Evolutionary conservation across 2,888 invertebrate genomes (phyloP).

Genomic region (Uropetala carovei): DNA sequence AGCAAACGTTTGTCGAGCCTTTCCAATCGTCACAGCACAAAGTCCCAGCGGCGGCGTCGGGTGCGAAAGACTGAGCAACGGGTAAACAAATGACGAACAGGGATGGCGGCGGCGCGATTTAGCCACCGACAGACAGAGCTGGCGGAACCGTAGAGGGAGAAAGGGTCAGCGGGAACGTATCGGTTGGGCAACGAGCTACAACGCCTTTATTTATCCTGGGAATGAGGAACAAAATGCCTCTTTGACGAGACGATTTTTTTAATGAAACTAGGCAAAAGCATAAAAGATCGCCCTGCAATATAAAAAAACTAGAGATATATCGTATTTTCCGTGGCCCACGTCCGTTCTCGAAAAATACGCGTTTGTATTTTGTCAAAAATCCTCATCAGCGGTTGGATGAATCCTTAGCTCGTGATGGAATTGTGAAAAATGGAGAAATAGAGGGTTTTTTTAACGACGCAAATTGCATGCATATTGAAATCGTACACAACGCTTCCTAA

Average conservation of each 20-base stretch:
- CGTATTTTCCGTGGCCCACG: too few species aligned
- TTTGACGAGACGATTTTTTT: background rate
- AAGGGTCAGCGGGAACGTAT: background rate
- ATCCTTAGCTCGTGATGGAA: too few species aligned
- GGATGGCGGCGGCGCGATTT: conserved; percentile 38
- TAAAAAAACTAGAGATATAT: too few species aligned
- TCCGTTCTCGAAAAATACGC: too few species aligned
- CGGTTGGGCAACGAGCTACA: background rate
- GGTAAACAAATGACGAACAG: conserved; percentile 43
- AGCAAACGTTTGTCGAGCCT: conserved; percentile 26
- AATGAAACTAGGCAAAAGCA: background rate
- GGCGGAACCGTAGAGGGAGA: background rate
- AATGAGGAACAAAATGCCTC: conserved; percentile 26
- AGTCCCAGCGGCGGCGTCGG: conserved; percentile 45
- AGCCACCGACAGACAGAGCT: background rate
- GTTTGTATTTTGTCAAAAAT: too few species aligned
- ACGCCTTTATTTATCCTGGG: conserved; percentile 47
- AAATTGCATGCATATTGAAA: too few species aligned
- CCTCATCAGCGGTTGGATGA: too few species aligned
- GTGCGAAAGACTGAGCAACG: conserved; percentile 55
- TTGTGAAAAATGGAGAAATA: too few species aligned
- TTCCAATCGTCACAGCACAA: conserved; percentile 3
- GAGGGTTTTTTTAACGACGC: too few species aligned
- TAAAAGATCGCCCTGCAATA: background rate
- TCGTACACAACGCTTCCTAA: too few species aligned